phyloP scores from a whole-genome alignment of 2,113 vertebrate species.

The Chrysemys picta region DNA sequence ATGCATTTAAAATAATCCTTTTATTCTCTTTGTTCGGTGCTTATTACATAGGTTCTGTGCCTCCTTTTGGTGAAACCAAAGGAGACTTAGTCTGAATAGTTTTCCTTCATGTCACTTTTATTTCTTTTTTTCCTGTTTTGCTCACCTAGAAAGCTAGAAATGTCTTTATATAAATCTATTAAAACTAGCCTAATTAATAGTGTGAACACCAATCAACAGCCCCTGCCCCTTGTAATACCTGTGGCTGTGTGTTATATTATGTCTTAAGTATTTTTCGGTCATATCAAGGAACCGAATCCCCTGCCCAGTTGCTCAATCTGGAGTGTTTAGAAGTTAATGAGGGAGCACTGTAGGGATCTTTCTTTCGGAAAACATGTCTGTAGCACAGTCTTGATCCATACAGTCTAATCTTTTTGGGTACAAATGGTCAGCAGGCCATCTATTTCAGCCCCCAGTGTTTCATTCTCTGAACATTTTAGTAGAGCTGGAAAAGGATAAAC shows the following conservation, averaged over 20 bases:
- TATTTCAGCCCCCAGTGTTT: conserved; percentile 65
- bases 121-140: conserved; percentile 2
- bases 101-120: not conserved
- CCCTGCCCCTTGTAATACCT: not conserved
- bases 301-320: conserved; percentile 56
- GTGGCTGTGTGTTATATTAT: not conserved
- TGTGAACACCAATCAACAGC: not conserved
- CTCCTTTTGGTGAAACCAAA: not conserved
- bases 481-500: conserved; percentile 70
- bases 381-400: conserved; percentile 35
- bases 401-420: conserved; percentile 74
- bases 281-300: conserved; percentile 22
- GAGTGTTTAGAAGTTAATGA: conserved; percentile 71
- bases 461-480: conserved; percentile 75
- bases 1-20: not conserved
- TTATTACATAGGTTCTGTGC: conserved; percentile 1
- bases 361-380: conserved; percentile 54
- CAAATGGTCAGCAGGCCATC: conserved; percentile 76
- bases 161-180: not conserved
- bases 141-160: not conserved
- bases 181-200: not conserved
- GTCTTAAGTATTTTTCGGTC: conserved; percentile 42
- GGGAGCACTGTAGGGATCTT: conserved; percentile 51
- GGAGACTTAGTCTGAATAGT: not conserved
- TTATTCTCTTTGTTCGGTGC: conserved; percentile 19